Conservation (phyloP, 2,888 invertebrate genomes). For the Temnothorax ravouxi region DNA sequence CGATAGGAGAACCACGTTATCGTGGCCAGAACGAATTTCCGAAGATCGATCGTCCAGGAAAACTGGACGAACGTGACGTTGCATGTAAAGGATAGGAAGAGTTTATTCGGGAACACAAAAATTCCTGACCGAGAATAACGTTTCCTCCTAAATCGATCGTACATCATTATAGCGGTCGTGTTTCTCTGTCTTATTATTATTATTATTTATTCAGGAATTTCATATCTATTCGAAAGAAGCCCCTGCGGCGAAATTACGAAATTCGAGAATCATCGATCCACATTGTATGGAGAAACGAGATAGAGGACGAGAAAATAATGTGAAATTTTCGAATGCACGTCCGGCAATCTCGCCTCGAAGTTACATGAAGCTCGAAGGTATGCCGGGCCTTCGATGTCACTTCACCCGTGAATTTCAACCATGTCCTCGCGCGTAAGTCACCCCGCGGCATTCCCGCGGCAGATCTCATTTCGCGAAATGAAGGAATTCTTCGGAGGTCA, state of each 20-base stretch:
- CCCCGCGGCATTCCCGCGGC: slow-evolving; percentile 14
- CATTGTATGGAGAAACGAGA: not conserved
- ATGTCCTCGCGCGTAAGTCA: slow-evolving; percentile 22
- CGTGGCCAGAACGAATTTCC: not conserved
- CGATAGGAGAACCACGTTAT: not conserved
- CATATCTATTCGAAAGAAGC: not conserved
- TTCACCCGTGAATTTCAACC: slow-evolving; percentile 13
- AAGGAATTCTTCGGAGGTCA: slow-evolving; percentile 40
- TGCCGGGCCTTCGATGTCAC: slow-evolving; percentile 8
- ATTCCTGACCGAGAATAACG: too few species aligned
- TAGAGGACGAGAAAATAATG: not conserved
- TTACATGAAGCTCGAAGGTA: slow-evolving; percentile 10
- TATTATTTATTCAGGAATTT: not conserved
- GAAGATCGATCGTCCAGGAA: not conserved
- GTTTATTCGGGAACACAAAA: not conserved
- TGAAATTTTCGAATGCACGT: slow-evolving; percentile 11
- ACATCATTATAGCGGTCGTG: too few species aligned
- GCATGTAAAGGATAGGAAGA: not conserved
- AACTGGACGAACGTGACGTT: not conserved
- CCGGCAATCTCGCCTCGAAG: slow-evolving; percentile 9
- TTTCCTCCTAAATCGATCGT: too few species aligned
- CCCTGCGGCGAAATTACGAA: not conserved
- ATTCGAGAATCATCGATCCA: not conserved
- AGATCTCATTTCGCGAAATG: slow-evolving; percentile 35
- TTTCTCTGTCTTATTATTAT: too few species aligned